Conservation (phyloP, 2,113 vertebrate species). For the Thamnophis sirtalis region DNA sequence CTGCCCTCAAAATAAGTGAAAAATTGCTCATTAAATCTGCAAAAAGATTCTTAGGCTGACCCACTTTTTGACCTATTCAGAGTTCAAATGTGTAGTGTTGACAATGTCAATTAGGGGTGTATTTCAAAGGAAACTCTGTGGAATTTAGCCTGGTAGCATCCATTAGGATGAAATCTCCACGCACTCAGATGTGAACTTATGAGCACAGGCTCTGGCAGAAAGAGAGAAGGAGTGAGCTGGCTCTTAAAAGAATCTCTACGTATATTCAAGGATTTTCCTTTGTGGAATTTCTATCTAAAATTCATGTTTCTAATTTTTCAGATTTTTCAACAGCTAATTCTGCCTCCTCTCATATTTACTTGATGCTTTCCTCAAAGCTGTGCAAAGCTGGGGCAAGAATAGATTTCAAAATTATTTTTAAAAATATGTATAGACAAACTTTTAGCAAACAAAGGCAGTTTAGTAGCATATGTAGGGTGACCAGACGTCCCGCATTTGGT, state of each 20-base stretch:
- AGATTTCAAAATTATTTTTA: too few relatives aligned
- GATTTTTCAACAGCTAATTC: not conserved
- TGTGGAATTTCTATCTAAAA: not conserved
- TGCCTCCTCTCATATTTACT: not conserved
- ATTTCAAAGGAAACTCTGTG: constrained; percentile 10
- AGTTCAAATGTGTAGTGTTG: not conserved
- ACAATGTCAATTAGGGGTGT: not conserved
- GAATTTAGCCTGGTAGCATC: constrained; percentile 17
- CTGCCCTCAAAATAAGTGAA: constrained; percentile 3
- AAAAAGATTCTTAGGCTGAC: constrained; percentile 8
- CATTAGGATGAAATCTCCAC: not conserved
- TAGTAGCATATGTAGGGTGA: too few relatives aligned
- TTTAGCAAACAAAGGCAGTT: not conserved
- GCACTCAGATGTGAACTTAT: not conserved
- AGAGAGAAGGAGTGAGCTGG: not conserved
- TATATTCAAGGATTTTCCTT: not conserved
- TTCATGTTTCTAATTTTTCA: not conserved
- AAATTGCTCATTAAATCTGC: constrained; percentile 36
- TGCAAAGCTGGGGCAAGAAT: not conserved
- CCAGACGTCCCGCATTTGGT: too few relatives aligned
- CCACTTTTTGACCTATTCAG: constrained; percentile 23
- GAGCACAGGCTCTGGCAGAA: not conserved
- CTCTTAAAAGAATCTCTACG: constrained; percentile 19
- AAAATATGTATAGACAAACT: not conserved
- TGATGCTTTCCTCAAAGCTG: not conserved